phyloP scores from a whole-genome alignment of 2,113 vertebrate species.

The Lampris megalopsis region DNA sequence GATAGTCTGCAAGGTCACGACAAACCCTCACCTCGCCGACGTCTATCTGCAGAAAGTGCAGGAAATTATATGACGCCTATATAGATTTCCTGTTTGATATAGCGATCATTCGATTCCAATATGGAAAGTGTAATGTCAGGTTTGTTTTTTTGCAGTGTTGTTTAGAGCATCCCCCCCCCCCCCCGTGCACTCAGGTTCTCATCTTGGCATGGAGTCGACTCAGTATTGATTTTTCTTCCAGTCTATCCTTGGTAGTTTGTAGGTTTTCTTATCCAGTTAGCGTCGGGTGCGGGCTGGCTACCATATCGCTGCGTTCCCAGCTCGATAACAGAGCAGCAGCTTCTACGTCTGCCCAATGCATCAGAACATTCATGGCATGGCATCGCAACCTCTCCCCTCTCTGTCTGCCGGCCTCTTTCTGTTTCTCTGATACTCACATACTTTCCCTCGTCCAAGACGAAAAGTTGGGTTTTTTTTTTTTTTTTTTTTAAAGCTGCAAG shows the following conservation, averaged over 20 bases:
- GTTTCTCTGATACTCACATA: slow-evolving; percentile 16
- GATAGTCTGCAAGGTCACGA: slow-evolving; percentile 28
- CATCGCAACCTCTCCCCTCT: slow-evolving; percentile 27
- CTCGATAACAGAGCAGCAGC: slow-evolving; percentile 43
- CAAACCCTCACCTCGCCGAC: background rate
- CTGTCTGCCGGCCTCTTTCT: background rate
- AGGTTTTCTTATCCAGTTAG: background rate
- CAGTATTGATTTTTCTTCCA: background rate
- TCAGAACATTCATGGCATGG: slow-evolving; percentile 59
- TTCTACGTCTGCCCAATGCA: slow-evolving; percentile 62
- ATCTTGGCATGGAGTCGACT: too few relatives aligned
- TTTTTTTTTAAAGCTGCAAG: background rate
- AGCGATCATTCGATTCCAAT: too few relatives aligned
- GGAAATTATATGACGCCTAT: slow-evolving; percentile 26
- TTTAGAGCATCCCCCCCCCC: too few relatives aligned
- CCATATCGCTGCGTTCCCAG: slow-evolving; percentile 15
- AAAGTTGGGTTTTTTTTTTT: background rate
- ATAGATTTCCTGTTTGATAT: background rate
- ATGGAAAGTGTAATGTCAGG: background rate
- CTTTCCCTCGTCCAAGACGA: background rate
- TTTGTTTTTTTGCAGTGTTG: too few relatives aligned
- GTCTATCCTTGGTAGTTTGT: background rate
- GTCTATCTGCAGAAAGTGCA: slow-evolving; percentile 29
- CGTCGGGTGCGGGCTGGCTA: slow-evolving; percentile 6
- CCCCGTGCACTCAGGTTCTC: too few relatives aligned